Evolutionary conservation across 2,113 vertebrate genomes (phyloP), one percentile per base, ranked within the genome.

Genomic region (Corapipo altera): DNA sequence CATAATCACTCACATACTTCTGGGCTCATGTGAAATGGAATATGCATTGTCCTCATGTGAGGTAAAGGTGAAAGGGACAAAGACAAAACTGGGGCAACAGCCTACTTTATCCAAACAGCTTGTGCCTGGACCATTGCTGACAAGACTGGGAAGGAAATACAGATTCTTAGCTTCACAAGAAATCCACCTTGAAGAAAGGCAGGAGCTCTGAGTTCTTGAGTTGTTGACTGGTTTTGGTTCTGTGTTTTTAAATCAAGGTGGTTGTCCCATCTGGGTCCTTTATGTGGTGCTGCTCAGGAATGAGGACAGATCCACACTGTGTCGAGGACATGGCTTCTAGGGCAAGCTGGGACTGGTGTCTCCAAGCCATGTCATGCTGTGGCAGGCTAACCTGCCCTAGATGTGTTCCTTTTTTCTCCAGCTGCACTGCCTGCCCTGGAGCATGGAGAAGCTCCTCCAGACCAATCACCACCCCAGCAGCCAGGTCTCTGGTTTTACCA

Each of bases 311-410:
- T 23, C 17, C 17, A 37, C 8, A 18, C n/a, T 18, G 24, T 46
- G 44, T 30, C 0, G 0, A 57, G 15, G 46, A 43, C 2, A 6
- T 0, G 5, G 37, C 85, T 89, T 79, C 61, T 89, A n/a, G 33
- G 66, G 22, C 1, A 2, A 69, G n/a, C 17, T 80, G 44, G 13
- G 28, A 26, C 49, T 69, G 46, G 21, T 57, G 10, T 73, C 76
- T 88, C 37, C 54, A 61, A 76, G n/a, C 19, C 46, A n/a, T 2
- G 3, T 70, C 7, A 4, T 1, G 2, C 65, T 74, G 48, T 10
- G 12, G 62, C 37, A 85, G 37, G 41, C 30, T 57, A 30, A 15
- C 23, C 69, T 46, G 32, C 15, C 46, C 74, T 85, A 37, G 43
- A 33, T 35, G 2, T 57, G 20, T 39, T 51, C 23, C 33, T 32